Evolutionary conservation across 2,797 vertebrate species (phyloP).

Genomic region (Sebastes steindachneri): DNA sequence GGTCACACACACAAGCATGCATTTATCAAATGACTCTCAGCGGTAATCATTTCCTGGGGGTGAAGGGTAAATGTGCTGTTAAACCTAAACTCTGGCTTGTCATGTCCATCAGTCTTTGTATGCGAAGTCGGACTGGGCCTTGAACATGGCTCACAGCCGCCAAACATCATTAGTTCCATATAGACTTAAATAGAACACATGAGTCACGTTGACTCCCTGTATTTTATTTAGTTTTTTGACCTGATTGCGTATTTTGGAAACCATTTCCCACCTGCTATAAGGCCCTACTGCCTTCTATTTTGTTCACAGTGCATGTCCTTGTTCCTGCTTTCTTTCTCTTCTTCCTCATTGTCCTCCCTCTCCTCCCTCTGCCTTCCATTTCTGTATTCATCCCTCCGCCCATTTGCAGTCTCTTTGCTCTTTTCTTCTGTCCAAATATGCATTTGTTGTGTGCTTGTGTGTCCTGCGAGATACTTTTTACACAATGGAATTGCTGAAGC

Average conservation of each 20-base stretch:
- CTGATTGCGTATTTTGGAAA: neutral
- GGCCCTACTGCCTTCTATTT: neutral
- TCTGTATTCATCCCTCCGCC: neutral
- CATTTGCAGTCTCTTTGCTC: neutral
- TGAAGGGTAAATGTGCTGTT: slow-evolving; percentile 68
- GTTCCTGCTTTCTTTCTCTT: neutral
- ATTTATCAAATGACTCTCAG: slow-evolving; percentile 65
- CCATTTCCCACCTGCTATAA: neutral
- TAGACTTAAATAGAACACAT: slow-evolving; percentile 14
- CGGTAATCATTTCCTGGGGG: slow-evolving; percentile 56
- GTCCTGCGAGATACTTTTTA: neutral
- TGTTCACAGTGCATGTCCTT: neutral
- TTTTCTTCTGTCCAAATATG: neutral
- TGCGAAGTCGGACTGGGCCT: slow-evolving; percentile 23
- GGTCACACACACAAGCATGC: slow-evolving; percentile 32
- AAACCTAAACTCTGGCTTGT: slow-evolving; percentile 58
- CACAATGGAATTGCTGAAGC: neutral
- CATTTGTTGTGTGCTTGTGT: neutral
- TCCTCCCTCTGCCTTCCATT: neutral
- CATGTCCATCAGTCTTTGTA: slow-evolving; percentile 60
- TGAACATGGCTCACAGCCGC: slow-evolving; percentile 43
- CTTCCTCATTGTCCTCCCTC: neutral
- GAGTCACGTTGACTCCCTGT: neutral
- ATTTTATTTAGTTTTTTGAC: neutral
- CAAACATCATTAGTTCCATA: slow-evolving; percentile 42